phyloP scores from a whole-genome alignment of 2,797 vertebrate species.

The Scyliorhinus canicula region DNA sequence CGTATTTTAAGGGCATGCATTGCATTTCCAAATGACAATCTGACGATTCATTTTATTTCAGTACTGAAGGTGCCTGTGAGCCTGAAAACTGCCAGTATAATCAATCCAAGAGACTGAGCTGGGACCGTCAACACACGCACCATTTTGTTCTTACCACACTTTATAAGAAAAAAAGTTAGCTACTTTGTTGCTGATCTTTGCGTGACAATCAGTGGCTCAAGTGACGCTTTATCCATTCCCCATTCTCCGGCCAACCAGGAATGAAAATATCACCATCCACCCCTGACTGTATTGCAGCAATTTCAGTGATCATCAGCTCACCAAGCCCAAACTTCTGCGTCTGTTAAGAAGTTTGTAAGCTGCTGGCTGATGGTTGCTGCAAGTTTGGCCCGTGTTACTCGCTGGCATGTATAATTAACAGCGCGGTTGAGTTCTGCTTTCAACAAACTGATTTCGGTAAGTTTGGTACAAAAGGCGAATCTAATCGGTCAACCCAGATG shows the following conservation, averaged over 20 bases:
- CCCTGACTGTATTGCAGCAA: neutral
- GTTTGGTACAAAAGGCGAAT: neutral
- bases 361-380: neutral
- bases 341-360: neutral
- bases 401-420: neutral
- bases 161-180: neutral
- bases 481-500: neutral
- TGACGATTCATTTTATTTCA: constrained; percentile 41
- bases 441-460: neutral
- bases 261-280: neutral
- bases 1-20: neutral
- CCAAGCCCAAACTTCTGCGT: neutral
- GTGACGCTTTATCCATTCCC: neutral
- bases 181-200: neutral
- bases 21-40: constrained; percentile 34
- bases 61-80: constrained; percentile 42
- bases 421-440: neutral
- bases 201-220: neutral
- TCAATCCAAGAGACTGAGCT: neutral
- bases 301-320: neutral
- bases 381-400: neutral
- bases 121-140: neutral
- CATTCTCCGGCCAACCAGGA: too few relatives aligned
- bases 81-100: neutral
- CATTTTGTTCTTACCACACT: neutral